A percentile compares a stretch with the other conserved stretches of the same genome.
These are phyloP conservation scores for Patella caerulea DNA, from an alignment of 2,888 invertebrate genomes.

Conservation along the genomic window DNA sequence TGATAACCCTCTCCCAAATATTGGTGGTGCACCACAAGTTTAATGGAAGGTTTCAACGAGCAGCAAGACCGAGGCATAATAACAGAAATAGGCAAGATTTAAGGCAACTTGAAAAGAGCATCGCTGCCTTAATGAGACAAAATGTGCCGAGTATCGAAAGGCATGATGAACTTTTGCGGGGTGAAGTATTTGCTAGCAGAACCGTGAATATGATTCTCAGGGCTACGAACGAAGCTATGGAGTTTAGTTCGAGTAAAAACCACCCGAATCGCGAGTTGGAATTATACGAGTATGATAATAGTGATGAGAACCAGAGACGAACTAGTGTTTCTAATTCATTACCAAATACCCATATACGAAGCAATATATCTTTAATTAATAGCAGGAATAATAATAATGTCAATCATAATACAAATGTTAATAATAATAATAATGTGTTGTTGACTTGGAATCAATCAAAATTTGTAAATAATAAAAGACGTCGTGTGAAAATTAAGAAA, in stretches of 20 bases:
- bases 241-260: neutral
- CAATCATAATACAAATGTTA: no score
- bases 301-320: neutral
- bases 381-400: neutral
- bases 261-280: neutral
- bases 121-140: conserved; percentile 33
- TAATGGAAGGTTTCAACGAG: conserved; percentile 28
- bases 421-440: no score
- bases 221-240: conserved; percentile 18
- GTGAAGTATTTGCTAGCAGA: conserved; percentile 29
- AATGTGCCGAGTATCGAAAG: conserved; percentile 28
- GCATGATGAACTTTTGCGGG: conserved; percentile 23
- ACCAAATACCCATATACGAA: neutral
- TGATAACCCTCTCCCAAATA: conserved; percentile 35
- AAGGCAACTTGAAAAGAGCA: conserved; percentile 32
- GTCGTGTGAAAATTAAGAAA: neutral
- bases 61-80: conserved; percentile 17
- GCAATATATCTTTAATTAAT: neutral
- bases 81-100: conserved; percentile 33
- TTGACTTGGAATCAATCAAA: neutral
- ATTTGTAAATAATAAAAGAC: neutral
- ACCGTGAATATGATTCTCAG: conserved; percentile 25
- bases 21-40: conserved; percentile 38
- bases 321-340: neutral
- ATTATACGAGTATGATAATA: neutral